phyloP scores from a whole-genome alignment of 2,113 vertebrate species.

The Odobenus rosmarus region DNA sequence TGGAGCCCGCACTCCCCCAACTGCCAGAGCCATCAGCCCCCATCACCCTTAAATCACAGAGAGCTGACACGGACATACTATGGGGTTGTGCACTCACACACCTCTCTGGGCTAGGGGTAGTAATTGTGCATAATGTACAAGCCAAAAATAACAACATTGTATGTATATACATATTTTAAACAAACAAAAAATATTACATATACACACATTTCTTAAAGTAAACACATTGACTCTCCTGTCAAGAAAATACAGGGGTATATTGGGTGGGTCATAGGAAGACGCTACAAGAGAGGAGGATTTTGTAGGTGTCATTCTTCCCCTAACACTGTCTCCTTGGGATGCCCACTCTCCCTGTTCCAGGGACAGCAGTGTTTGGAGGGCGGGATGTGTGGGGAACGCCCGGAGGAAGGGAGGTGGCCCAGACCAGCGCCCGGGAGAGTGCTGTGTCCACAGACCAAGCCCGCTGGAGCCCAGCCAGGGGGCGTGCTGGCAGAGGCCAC shows the following conservation, averaged over 20 bases:
- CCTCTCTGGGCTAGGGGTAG: slow-evolving; percentile 62
- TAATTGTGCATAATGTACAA: slow-evolving; percentile 71
- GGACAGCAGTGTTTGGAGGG: not conserved
- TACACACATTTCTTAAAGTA: slow-evolving; percentile 71
- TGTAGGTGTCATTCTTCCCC: not conserved
- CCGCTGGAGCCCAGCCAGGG: not conserved
- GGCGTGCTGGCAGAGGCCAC: not conserved
- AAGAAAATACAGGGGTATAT: slow-evolving; percentile 19
- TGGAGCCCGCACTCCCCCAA: not conserved
- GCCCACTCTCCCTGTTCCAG: not conserved
- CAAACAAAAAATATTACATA: slow-evolving; percentile 80
- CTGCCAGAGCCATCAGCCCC: slow-evolving; percentile 63
- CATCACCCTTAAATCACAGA: slow-evolving; percentile 69
- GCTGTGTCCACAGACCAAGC: not conserved
- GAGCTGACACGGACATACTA: slow-evolving; percentile 54
- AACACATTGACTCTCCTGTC: slow-evolving; percentile 72
- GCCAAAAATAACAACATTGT: slow-evolving; percentile 80
- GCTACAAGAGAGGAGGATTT: slow-evolving; percentile 31
- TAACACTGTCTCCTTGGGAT: not conserved
- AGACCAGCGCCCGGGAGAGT: not conserved
- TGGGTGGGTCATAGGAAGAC: slow-evolving; percentile 55
- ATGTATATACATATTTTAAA: slow-evolving; percentile 71
- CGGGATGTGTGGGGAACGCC: not conserved
- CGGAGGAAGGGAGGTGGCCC: not conserved
- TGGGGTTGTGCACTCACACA: slow-evolving; percentile 55